A percentile compares a stretch with the other conserved stretches of the same genome.
Evolutionary conservation across 37 sponge, comb jelly and placozoan species (phyloP).

Genomic region (Petrosia ficiformis): DNA sequence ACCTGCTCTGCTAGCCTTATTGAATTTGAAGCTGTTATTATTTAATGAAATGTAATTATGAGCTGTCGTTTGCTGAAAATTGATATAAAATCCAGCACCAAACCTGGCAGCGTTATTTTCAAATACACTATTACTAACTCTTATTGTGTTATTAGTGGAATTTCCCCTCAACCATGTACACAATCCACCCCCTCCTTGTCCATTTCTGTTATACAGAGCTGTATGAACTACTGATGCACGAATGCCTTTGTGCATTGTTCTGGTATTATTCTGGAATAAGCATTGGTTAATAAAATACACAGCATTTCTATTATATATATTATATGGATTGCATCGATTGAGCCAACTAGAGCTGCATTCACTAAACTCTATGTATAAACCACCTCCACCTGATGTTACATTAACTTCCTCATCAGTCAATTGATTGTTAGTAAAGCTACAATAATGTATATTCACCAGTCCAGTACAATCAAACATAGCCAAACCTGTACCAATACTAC

Average conservation of each 20-base stretch:
- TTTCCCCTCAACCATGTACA: neutral
- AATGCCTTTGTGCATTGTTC: too few relatives aligned
- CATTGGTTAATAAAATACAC: neutral
- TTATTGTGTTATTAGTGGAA: neutral
- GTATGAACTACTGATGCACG: too few relatives aligned
- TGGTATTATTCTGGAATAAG: neutral
- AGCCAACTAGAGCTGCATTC: constrained; percentile 8
- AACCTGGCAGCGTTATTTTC: neutral
- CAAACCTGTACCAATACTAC: constrained; percentile 1
- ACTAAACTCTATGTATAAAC: constrained; percentile 13
- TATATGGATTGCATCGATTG: neutral
- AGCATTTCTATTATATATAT: neutral
- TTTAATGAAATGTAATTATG: neutral
- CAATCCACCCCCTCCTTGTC: constrained; percentile 5
- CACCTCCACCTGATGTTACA: constrained; percentile 16
- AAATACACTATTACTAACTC: neutral
- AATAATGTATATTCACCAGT: neutral
- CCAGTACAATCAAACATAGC: constrained; percentile 18
- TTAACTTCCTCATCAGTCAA: neutral
- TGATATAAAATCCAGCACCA: constrained; percentile 6
- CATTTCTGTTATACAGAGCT: too few relatives aligned
- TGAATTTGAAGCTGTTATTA: neutral
- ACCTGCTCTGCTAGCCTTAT: neutral
- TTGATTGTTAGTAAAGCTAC: neutral
- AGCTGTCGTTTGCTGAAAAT: neutral